Evolutionary conservation across 2,113 vertebrate species (phyloP), one percentile per base, ranked within the genome.

Genomic region (Nicator chloris): DNA sequence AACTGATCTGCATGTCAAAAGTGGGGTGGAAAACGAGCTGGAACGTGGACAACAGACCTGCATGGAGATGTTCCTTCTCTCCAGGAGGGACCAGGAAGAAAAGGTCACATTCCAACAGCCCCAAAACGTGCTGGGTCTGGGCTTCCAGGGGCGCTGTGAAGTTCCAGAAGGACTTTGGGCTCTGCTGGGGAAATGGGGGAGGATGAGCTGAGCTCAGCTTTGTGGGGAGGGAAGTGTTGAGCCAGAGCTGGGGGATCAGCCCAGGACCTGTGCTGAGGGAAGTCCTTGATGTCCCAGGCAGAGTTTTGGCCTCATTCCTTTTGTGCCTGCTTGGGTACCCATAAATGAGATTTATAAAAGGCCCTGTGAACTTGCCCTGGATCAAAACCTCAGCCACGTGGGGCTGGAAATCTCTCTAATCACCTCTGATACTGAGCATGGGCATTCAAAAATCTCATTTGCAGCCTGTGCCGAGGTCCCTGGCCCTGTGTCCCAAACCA

Each of bases 51-150:
- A n/a, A 1, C 2, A 1, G 70, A 60, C 15, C 76, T 26, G 31
- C 2, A 0, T 0, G 7, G 86, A 88, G 76, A 56, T 86, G 86
- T 92, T 94, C 61, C 39, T 61, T 33, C 51, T 39, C n/a, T 51
- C 37, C 1, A 3, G 47, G 35, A 69, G 51, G 57, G 49, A 26
- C 13, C 13, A 26, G 82, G 37, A 50, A 15, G 79, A 26, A 82
- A 88, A 88, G 68, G 69, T 37, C 65, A 22, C n/a, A 24, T 94
- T 92, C 72, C 76, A 92, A 8, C 56, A 78, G 26, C 60, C n/a
- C 44, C 64, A 50, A 44, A 53, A 47, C 0, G 1, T 22, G 50
- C 44, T 78, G 54, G 35, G 37, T 16, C 19, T 30, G 31, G 47
- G n/a, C 30, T 83, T 12, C 20, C 28, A 18, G 24, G 3, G 9